Conservation (phyloP, 2,888 invertebrate species). For the Machimus atricapillus region DNA sequence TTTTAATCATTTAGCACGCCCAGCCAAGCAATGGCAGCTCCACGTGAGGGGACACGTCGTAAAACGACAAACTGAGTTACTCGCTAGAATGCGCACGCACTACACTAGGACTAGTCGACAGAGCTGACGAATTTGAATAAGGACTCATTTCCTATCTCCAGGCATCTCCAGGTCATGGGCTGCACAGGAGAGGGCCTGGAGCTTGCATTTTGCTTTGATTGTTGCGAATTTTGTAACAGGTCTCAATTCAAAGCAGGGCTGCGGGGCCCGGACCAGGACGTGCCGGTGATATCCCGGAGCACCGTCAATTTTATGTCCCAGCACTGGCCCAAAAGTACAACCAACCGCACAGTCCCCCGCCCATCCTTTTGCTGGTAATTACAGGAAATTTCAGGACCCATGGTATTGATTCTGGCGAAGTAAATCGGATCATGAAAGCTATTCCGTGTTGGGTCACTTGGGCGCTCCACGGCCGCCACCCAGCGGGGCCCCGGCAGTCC, state of each 20-base stretch:
- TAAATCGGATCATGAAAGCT: conserved; percentile 8
- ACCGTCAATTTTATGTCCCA: not conserved
- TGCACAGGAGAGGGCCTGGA: not conserved
- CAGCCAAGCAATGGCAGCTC: not conserved
- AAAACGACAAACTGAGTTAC: not conserved
- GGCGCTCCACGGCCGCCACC: not conserved
- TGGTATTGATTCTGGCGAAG: conserved; percentile 9
- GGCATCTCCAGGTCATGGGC: not conserved
- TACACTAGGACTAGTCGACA: not conserved
- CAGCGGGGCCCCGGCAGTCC: not conserved
- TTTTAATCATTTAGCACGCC: not conserved
- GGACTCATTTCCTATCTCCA: not conserved
- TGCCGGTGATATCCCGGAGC: not conserved
- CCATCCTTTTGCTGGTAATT: conserved; percentile 1
- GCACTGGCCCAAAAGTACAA: not conserved
- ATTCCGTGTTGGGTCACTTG: not conserved
- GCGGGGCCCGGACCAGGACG: not conserved
- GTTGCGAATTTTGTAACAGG: not conserved
- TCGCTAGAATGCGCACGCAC: not conserved
- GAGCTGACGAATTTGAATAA: not conserved
- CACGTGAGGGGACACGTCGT: not conserved
- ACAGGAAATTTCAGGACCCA: conserved; percentile 9
- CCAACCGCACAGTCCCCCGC: not conserved
- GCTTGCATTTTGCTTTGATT: not conserved
- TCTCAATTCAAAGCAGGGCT: not conserved